Conservation (phyloP, 2,888 invertebrate species). For the Malthinus flaveolus region DNA sequence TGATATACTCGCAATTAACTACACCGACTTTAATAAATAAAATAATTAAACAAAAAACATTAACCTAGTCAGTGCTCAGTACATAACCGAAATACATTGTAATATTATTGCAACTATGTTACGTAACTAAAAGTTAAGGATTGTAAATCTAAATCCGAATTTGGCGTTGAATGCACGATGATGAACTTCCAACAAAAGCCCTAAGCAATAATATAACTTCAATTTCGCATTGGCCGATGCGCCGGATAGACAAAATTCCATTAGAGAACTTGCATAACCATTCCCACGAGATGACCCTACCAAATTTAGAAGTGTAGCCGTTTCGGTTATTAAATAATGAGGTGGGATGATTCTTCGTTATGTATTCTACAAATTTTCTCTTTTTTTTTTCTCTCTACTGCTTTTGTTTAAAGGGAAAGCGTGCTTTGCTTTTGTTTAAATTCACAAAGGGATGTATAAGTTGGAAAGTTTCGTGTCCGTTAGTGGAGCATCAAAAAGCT, state of each 20-base stretch:
- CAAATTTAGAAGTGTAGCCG: conserved; percentile 16
- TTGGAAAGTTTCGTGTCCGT: neutral
- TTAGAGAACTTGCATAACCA: conserved; percentile 28
- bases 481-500: neutral
- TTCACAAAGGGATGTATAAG: too few relatives aligned
- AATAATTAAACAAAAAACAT: too few relatives aligned
- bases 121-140: too few relatives aligned
- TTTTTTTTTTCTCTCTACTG: conserved; percentile 2
- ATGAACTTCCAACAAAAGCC: conserved; percentile 22
- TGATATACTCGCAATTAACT: too few relatives aligned
- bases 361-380: conserved; percentile 14
- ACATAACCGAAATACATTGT: too few relatives aligned
- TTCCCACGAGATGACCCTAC: conserved; percentile 26
- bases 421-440: too few relatives aligned
- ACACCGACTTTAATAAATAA: too few relatives aligned
- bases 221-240: conserved; percentile 25
- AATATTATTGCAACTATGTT: too few relatives aligned
- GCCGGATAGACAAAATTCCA: conserved; percentile 25
- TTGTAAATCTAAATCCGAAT: conserved; percentile 20
- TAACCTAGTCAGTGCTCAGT: too few relatives aligned
- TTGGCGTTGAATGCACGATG: conserved; percentile 17
- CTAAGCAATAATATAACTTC: conserved; percentile 27
- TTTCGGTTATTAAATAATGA: conserved; percentile 27
- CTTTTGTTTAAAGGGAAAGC: neutral
- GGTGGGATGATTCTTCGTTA: conserved; percentile 21